Evolutionary conservation across 2,797 vertebrate genomes (phyloP).

Genomic region (Melanotaenia pygmaea): DNA sequence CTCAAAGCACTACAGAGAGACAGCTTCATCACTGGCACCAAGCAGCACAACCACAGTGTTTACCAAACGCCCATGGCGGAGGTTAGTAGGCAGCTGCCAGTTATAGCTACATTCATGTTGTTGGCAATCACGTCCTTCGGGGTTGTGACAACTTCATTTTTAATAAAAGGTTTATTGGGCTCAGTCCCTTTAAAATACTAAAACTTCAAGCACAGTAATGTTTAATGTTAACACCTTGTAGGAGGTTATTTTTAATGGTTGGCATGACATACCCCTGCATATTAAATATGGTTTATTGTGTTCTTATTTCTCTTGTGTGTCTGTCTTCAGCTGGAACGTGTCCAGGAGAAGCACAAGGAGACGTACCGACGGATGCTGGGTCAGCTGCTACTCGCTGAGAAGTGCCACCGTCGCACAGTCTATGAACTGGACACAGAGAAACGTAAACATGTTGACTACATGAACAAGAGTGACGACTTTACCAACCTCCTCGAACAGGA

Average conservation of each 20-base stretch:
- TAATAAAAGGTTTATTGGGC: constrained; percentile 1
- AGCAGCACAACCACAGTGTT: constrained; percentile 84
- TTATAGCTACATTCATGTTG: background rate
- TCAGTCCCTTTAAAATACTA: background rate
- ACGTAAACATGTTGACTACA: constrained; percentile 95
- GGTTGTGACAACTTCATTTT: background rate
- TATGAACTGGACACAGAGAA: constrained; percentile 95
- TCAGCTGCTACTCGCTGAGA: constrained; percentile 94
- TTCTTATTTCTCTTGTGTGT: background rate
- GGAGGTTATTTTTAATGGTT: background rate
- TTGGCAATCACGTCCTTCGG: background rate
- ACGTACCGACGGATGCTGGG: constrained; percentile 96
- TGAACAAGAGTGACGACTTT: constrained; percentile 99
- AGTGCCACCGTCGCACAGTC: constrained; percentile 93
- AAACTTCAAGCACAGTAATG: background rate
- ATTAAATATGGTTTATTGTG: background rate
- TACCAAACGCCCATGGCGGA: constrained; percentile 94
- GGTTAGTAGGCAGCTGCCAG: constrained; percentile 73
- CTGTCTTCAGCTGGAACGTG: constrained; percentile 88
- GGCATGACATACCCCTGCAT: background rate
- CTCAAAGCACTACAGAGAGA: constrained; percentile 93
- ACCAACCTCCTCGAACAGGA: constrained; percentile 98
- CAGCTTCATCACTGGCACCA: constrained; percentile 82
- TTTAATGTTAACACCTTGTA: background rate
- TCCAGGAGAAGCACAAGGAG: constrained; percentile 96